Percentiles rank a stretch among this genome's conserved stretches.
Evolutionary conservation across 2,888 invertebrate genomes (phyloP).

Genomic region (Homarus gammarus): DNA sequence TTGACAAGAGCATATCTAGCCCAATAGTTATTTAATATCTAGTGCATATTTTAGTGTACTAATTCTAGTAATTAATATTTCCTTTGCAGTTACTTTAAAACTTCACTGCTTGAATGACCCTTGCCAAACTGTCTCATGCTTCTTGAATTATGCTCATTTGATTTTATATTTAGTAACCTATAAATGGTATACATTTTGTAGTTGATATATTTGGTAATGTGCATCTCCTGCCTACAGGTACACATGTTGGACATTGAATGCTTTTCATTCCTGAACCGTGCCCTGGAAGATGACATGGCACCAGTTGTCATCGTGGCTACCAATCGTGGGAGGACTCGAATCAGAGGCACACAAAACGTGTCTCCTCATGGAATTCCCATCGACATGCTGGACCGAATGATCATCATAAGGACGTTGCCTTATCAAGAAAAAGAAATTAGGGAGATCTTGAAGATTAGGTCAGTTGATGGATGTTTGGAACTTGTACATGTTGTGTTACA

Average conservation of each 20-base stretch:
- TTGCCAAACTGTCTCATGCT: too few relatives aligned
- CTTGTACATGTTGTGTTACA: too few relatives aligned
- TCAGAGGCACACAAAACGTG: slow-evolving; percentile 94
- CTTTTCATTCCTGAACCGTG: slow-evolving; percentile 98
- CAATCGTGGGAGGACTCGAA: slow-evolving; percentile 94
- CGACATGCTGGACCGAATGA: slow-evolving; percentile 95
- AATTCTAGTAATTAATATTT: too few relatives aligned
- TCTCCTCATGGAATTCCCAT: slow-evolving; percentile 99
- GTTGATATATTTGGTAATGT: not conserved
- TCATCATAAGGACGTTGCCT: slow-evolving; percentile 94
- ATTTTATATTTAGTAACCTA: too few relatives aligned
- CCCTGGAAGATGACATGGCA: slow-evolving; percentile 97
- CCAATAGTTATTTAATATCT: too few relatives aligned
- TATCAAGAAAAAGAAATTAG: slow-evolving; percentile 93
- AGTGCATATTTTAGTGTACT: too few relatives aligned
- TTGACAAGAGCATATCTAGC: too few relatives aligned
- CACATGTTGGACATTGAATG: slow-evolving; percentile 99
- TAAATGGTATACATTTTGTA: not conserved
- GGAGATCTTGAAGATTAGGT: slow-evolving; percentile 93
- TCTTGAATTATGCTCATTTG: too few relatives aligned
- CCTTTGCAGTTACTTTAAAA: too few relatives aligned
- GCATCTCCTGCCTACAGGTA: slow-evolving; percentile 81
- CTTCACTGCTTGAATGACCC: too few relatives aligned
- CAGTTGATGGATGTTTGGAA: too few relatives aligned
- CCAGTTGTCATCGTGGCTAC: slow-evolving; percentile 99